These are phyloP conservation scores for Astatotilapia flaviijosephi DNA, from an alignment of 2,113 vertebrate genomes.

Conservation along the genomic window DNA sequence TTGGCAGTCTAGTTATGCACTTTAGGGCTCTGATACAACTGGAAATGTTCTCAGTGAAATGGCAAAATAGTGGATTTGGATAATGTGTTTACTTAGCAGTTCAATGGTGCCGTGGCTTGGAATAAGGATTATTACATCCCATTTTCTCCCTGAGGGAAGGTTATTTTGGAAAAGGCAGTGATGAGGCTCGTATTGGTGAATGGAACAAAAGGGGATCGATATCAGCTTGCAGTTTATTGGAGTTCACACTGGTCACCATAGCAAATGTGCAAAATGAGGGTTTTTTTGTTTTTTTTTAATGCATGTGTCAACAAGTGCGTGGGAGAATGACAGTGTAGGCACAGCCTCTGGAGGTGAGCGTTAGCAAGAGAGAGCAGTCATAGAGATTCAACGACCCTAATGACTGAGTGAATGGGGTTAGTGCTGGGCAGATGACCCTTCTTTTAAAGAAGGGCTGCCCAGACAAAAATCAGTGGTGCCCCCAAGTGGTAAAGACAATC, in stretches of 20 bases:
- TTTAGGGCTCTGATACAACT: neutral
- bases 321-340: neutral
- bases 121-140: constrained; percentile 50
- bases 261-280: constrained; percentile 21
- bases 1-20: neutral
- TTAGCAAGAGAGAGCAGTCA: neutral
- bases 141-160: constrained; percentile 18
- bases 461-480: constrained; percentile 32
- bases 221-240: constrained; percentile 25
- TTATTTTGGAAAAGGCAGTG: constrained; percentile 41
- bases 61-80: constrained; percentile 32
- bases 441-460: neutral
- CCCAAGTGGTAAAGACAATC: constrained; percentile 37
- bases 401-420: constrained; percentile 22
- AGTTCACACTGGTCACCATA: constrained; percentile 7
- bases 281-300: neutral
- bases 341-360: neutral
- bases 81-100: constrained; percentile 44
- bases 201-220: constrained; percentile 51
- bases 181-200: constrained; percentile 33
- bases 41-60: constrained; percentile 22
- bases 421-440: constrained; percentile 1
- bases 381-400: neutral
- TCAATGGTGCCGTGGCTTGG: constrained; percentile 15
- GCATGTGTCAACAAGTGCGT: neutral